Evolutionary conservation across 2,888 invertebrate species (phyloP), one percentile per base, ranked within the genome.

Genomic region (Leucoma salicis): DNA sequence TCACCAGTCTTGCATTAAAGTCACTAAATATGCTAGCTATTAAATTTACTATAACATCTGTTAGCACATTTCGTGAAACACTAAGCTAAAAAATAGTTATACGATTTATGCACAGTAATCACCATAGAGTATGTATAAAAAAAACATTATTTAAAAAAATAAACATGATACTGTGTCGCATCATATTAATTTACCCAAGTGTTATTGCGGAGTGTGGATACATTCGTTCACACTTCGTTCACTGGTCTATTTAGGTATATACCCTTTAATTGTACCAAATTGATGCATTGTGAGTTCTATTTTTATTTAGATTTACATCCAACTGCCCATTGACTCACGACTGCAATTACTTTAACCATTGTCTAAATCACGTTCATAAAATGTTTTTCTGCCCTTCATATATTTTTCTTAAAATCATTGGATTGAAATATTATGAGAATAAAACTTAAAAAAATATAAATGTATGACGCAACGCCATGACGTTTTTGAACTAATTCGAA

Each of bases 241-340:
- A 57, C 50, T 54, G 56, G 45, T 73, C 68, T 77, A 76, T 74
- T 74, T 74, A n/a, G n/a, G n/a, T n/a, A 70, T 70, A 72, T 57
- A 63, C 65, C 61, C 61, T 72, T 60, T 74, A 73, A 66, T 73
- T 70, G 69, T 59, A 70, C 58, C 60, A 65, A 66, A 61, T 68
- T 62, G 69, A 63, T 67, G 65, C 66, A 66, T 60, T 48, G 57
- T 53, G 40, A 38, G 21, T 39, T 56, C 60, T 66, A 70, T 69
- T 69, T 66, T 46, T 52, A 53, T 47, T 46, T 34, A 13, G 16
- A 47, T 49, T 46, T 49, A 40, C 39, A 42, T 53, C 50, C 41
- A 39, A 50, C 49, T 45, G 39, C 35, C 21, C 41, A 49, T 39
- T 34, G 25, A 42, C 29, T 39, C 41, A 53, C n/a, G n/a, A n/a